Evolutionary conservation across 2,113 vertebrate genomes (phyloP), one percentile per base, ranked within the genome.

Genomic region (Hymenochirus boettgeri): DNA sequence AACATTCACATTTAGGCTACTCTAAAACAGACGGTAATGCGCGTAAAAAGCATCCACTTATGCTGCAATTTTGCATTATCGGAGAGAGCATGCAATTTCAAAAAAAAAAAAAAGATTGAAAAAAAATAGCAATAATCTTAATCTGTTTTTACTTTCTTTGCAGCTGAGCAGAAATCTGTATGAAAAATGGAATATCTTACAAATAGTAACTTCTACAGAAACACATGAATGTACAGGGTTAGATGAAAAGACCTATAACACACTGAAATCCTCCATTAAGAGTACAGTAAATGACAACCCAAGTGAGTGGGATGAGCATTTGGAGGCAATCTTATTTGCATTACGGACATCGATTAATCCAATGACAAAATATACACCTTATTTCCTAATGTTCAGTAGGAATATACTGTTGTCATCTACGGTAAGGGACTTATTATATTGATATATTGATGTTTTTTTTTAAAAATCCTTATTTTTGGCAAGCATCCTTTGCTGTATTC

Each of bases 361-460:
- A 0, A 72, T 81, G 1, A 95, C 92, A 1, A 91, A 88, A 70
- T 91, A 91, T 71, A 86, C 85, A 0, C 92, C 93, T 1, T 90
- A 90, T 70, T 91, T 86, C 55, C 86, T 96, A 70, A 88, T 95
- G 83, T 93, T 93, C 70, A 93, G 85, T 82, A 85, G 92, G 78
- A 85, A 85, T 2, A 77, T 82, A 18, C 83, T 75, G 69, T 62
- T 85, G 39, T 86, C 86, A 0, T 83, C 75, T 0, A 72, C 78
- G 79, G 88, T 91, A 59, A 29, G 60, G n/a, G n/a, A n/a, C n/a
- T n/a, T n/a, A n/a, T n/a, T n/a, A n/a, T n/a, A n/a, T n/a, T n/a
- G n/a, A n/a, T n/a, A n/a, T n/a, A n/a, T n/a, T n/a, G n/a, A n/a
- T n/a, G n/a, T n/a, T 31, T 3, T 23, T 9, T 17, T 7, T 17